Base-by-base conservation (phyloP, 2,888 invertebrate species). In the Drosophila sordidapex region DNA sequence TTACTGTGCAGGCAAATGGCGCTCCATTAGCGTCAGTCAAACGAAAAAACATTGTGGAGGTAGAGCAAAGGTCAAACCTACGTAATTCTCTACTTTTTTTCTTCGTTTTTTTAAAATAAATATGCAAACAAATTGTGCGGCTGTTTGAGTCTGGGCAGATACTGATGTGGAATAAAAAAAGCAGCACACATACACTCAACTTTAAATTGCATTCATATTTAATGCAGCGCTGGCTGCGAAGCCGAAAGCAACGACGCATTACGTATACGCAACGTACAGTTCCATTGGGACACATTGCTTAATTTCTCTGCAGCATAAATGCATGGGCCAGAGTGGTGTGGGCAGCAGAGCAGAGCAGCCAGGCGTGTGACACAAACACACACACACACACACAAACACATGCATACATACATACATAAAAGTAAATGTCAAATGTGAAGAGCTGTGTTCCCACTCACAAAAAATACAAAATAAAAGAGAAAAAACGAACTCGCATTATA, bases 191-290 rank as follows among this genome's bases (percentile, higher is more conserved):
- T 56, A 61, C 70, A 57, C 36, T 72, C 69, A 78, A 87, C 84
- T 83, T 86, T 85, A 84, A 84, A 89, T 88, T 87, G 87, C 90
- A 89, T 90, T 82, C 86, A 90, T 89, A 79, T 90, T 89, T 89
- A 89, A 89, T 89, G 87, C 89, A 85, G 64, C 82, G 70, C 70
- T 68, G 68, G 71, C 71, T 68, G 66, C 60, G 58, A 51, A 35
- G 69, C 70, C 77, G 76, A 84, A 73, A 83, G 86, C 86, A 74
- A 71, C 74, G 79, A 73, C 81, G 71, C 79, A 87, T 82, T 87
- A 87, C 88, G 86, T 83, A 88, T 87, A 89, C 87, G 87, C 87
- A 87, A 70, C 67, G 84, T 81, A 84, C 79, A 78, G 78, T 78
- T 81, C 87, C 82, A 84, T 74, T 74, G 87, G 89, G 87, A 87